Conservation (phyloP, 2,113 vertebrate species). For the Pangasianodon gigas region DNA sequence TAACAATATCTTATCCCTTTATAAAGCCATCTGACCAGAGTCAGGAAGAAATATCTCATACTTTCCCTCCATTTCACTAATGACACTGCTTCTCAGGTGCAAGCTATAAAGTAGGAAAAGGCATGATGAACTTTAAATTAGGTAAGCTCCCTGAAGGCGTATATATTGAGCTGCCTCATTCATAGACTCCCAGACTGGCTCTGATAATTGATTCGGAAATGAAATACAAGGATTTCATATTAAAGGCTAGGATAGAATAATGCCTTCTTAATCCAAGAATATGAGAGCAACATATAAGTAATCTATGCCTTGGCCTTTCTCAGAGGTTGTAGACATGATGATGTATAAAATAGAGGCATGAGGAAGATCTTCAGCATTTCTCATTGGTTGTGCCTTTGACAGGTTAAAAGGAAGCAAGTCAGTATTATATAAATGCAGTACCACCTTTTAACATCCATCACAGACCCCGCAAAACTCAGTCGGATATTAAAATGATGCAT, state of each 20-base stretch:
- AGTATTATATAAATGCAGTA: constrained; percentile 13
- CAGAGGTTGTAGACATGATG: background rate
- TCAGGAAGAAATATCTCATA: constrained; percentile 38
- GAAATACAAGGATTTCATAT: constrained; percentile 43
- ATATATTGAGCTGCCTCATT: constrained; percentile 42
- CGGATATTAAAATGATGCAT: constrained; percentile 42
- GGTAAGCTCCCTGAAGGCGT: constrained; percentile 34
- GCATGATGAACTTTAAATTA: constrained; percentile 54
- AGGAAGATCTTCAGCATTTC: background rate
- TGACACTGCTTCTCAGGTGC: constrained; percentile 36
- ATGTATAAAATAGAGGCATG: constrained; percentile 8
- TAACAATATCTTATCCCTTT: constrained; percentile 53
- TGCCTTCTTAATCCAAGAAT: constrained; percentile 27
- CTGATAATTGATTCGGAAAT: constrained; percentile 39
- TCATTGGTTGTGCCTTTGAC: background rate
- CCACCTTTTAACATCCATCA: constrained; percentile 10
- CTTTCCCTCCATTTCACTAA: constrained; percentile 38
- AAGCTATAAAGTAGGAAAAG: constrained; percentile 30
- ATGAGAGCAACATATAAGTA: constrained; percentile 4
- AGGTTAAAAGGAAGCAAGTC: constrained; percentile 22
- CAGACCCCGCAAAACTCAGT: background rate
- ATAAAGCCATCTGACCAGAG: constrained; percentile 46
- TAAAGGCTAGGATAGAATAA: constrained; percentile 18
- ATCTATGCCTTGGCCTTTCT: constrained; percentile 18
- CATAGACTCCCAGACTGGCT: constrained; percentile 25